Evolutionary conservation across 1,140 invertebrate species (phyloP).

Genomic region (Lithobius niger): DNA sequence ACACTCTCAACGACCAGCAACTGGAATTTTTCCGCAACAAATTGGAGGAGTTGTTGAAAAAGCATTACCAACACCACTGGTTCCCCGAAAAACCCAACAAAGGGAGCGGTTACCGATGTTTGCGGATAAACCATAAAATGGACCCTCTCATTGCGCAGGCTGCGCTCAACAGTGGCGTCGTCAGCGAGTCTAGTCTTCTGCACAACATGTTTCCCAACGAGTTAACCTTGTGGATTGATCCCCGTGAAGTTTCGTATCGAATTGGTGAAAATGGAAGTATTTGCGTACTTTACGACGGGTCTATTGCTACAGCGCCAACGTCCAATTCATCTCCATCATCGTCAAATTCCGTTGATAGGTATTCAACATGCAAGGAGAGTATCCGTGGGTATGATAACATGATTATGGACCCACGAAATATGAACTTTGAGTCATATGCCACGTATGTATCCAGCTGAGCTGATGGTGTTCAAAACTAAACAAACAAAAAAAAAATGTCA

Average conservation of each 20-base stretch:
- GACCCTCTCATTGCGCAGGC: constrained; percentile 49
- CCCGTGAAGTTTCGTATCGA: constrained; percentile 47
- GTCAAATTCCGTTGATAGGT: not conserved
- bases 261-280: constrained; percentile 58
- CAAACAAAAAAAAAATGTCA: no score
- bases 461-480: not conserved
- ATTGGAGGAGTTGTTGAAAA: constrained; percentile 38
- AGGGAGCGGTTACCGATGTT: constrained; percentile 49
- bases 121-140: constrained; percentile 50
- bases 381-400: constrained; percentile 17
- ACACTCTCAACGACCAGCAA: constrained; percentile 35
- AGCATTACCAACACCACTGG: constrained; percentile 48
- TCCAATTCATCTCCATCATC: constrained; percentile 5
- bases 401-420: constrained; percentile 22
- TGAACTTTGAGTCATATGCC: constrained; percentile 20
- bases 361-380: constrained; percentile 22
- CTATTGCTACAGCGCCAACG: not conserved
- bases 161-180: constrained; percentile 40
- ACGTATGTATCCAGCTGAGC: constrained; percentile 26
- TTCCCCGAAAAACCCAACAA: constrained; percentile 48
- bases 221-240: constrained; percentile 55
- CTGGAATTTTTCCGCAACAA: constrained; percentile 40
- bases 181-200: constrained; percentile 34
- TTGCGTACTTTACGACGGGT: constrained; percentile 42
- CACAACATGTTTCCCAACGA: constrained; percentile 45